Evolutionary conservation across 1,140 invertebrate genomes (phyloP).

Genomic region (Drusus annulatus): DNA sequence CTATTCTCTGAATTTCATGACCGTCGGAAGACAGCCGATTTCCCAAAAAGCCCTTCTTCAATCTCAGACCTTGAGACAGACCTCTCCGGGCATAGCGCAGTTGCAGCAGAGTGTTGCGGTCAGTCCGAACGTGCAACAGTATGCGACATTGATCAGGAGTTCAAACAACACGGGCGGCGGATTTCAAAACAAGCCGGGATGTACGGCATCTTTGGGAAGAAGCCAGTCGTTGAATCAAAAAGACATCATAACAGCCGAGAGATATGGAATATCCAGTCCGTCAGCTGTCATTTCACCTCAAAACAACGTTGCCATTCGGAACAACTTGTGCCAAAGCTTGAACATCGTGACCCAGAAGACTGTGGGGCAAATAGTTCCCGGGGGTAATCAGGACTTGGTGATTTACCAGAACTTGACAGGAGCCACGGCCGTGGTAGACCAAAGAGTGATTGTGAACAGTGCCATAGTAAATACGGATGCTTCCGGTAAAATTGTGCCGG

Average conservation of each 20-base stretch:
- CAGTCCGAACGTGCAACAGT: slow-evolving; percentile 65
- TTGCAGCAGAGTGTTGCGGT: slow-evolving; percentile 66
- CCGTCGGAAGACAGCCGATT: slow-evolving; percentile 44
- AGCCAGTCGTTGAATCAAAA: slow-evolving; percentile 56
- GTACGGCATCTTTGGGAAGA: slow-evolving; percentile 55
- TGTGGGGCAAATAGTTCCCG: slow-evolving; percentile 68
- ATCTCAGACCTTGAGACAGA: slow-evolving; percentile 48
- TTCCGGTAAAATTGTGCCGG: slow-evolving; percentile 16
- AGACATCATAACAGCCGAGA: slow-evolving; percentile 49
- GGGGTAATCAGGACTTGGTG: slow-evolving; percentile 67
- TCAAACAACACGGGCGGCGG: slow-evolving; percentile 58
- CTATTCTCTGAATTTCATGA: slow-evolving; percentile 54
- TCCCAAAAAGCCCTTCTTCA: slow-evolving; percentile 41
- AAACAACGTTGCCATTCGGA: slow-evolving; percentile 61
- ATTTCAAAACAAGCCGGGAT: slow-evolving; percentile 55
- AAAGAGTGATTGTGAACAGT: slow-evolving; percentile 32
- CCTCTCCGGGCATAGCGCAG: slow-evolving; percentile 56
- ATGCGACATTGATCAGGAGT: slow-evolving; percentile 68
- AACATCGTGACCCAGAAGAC: slow-evolving; percentile 70
- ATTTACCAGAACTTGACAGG: slow-evolving; percentile 67
- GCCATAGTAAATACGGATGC: slow-evolving; percentile 36
- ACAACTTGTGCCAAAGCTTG: slow-evolving; percentile 70
- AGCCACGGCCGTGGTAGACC: slow-evolving; percentile 62
- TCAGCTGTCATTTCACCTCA: slow-evolving; percentile 41
- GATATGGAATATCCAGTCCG: slow-evolving; percentile 47